Evolutionary conservation across 2,888 invertebrate species (phyloP), one percentile per base, ranked within the genome.

Genomic region (Torymus auratus): DNA sequence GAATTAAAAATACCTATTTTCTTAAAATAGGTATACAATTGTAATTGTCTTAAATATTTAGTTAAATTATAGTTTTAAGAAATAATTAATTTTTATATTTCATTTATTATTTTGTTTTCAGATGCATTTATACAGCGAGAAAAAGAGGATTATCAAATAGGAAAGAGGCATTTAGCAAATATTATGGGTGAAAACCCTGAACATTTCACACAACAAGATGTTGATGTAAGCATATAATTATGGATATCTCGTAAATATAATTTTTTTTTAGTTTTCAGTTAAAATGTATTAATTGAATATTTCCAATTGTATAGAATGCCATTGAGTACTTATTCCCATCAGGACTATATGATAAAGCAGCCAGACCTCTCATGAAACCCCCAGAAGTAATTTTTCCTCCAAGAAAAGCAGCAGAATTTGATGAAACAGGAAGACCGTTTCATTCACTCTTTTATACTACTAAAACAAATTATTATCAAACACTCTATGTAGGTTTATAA

Each of bases 131-230:
- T 98, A 94, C 93, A 94, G 86, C 93, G 94, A 83, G 95, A 97
- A 91, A 92, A 93, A 70, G 91, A 93, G 13, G 96, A 98, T 87
- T 99, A 94, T 91, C 95, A 96, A 90, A 95, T 98, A 87, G 99
- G 99, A 15, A 97, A 96, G 90, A 93, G 98, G 53, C 98, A 99
- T 92, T 93, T 99, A 83, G 99, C 99, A 0, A 99, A 98, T 90
- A 99, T 99, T 94, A 99, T 99, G 99, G 99, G 99, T 0, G 95
- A 95, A 91, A 96, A 99, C 92, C 95, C 96, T 0, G 96, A 97
- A 87, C 94, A 93, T 0, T 97, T 99, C 89, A 96, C 96, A 0
- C 96, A 98, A 89, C 93, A 94, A 75, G 96, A 98, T 89, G 93
- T 99, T 52, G 94, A 98, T 91, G 96, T 96, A 92, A 41, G 41